phyloP scores from a whole-genome alignment of 2,113 vertebrate genomes.

The Patagioenas fasciata region DNA sequence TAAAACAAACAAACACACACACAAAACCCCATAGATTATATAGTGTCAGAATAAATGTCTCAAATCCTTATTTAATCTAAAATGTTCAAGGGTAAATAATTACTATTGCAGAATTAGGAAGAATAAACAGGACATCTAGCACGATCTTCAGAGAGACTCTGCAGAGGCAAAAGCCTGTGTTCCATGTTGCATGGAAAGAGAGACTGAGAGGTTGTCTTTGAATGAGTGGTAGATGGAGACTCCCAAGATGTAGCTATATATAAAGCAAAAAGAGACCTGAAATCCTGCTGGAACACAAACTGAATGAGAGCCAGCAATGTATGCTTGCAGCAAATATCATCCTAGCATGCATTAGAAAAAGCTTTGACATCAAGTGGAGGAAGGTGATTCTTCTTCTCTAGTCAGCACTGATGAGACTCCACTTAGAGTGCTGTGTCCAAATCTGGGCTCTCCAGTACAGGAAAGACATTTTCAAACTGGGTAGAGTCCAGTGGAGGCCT shows the following conservation, averaged over 20 bases:
- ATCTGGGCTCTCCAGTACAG: fast-evolving
- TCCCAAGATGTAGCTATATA: not conserved
- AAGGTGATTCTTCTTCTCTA: not conserved
- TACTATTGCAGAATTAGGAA: not conserved
- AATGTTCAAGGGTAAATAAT: not conserved
- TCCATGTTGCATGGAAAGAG: not conserved
- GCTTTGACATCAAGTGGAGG: not conserved
- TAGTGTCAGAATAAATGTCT: not conserved
- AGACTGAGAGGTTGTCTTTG: not conserved
- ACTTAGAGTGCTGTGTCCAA: not conserved
- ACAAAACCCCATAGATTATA: not conserved
- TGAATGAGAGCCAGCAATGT: not conserved
- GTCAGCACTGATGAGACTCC: not conserved
- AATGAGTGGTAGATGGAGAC: not conserved
- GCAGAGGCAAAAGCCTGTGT: not conserved
- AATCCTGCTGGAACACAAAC: not conserved
- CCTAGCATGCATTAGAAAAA: not conserved
- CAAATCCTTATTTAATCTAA: not conserved
- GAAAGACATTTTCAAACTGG: not conserved
- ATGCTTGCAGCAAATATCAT: not conserved
- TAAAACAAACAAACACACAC: not conserved
- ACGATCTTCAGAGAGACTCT: not conserved
- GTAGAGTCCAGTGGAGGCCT: fast-evolving
- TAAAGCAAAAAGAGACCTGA: not conserved
- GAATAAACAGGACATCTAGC: not conserved